Conservation (phyloP, 2,113 vertebrate species). For the Gopherus evgoodei region DNA sequence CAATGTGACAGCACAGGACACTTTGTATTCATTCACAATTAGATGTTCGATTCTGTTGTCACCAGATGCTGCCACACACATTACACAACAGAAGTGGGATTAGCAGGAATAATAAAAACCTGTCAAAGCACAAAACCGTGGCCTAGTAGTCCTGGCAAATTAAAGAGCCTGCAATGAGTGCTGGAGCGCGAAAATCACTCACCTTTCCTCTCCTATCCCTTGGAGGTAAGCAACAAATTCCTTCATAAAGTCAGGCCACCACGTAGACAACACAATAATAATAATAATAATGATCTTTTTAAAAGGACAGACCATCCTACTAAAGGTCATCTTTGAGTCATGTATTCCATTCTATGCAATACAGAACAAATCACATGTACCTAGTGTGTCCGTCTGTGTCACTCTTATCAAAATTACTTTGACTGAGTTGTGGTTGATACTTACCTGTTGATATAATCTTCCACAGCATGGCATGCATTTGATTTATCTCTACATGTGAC, state of each 20-base stretch:
- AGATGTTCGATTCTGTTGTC: slow-evolving; percentile 77
- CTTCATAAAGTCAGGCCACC: slow-evolving; percentile 57
- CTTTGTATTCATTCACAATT: slow-evolving; percentile 75
- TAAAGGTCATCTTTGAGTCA: neutral
- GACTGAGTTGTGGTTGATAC: neutral
- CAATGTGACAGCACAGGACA: slow-evolving; percentile 68
- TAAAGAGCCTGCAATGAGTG: slow-evolving; percentile 70
- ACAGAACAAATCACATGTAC: neutral
- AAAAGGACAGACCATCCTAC: neutral
- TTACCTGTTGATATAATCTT: neutral
- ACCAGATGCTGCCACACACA: slow-evolving; percentile 75
- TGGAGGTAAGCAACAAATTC: slow-evolving; percentile 52
- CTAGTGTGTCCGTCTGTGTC: neutral
- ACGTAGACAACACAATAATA: slow-evolving; percentile 14
- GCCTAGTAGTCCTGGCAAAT: slow-evolving; percentile 75
- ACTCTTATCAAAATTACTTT: neutral
- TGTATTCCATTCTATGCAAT: neutral
- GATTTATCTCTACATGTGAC: neutral
- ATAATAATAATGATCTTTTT: neutral
- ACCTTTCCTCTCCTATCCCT: slow-evolving; percentile 68
- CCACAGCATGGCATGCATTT: neutral
- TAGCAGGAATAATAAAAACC: slow-evolving; percentile 75
- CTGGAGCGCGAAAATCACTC: slow-evolving; percentile 74
- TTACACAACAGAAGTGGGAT: slow-evolving; percentile 78
- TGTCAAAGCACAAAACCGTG: slow-evolving; percentile 72